Base-by-base conservation (phyloP, 2,888 invertebrate species). In the Drosophila gaucha region DNA sequence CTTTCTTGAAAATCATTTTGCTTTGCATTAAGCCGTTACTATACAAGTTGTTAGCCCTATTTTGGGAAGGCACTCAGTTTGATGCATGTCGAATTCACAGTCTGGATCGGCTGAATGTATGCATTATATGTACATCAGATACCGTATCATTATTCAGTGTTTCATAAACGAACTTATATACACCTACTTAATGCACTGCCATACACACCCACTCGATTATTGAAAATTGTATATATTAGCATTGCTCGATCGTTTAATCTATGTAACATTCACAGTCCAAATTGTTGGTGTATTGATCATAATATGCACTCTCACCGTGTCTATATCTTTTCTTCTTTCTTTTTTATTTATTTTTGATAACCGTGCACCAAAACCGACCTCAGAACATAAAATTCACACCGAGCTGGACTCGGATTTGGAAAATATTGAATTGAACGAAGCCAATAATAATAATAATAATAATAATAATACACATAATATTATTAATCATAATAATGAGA, bases 351-450 rank as follows among this genome's bases (percentile, higher is more conserved):
- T 70, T 86, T 88, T 83, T 88, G 79, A 83, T 83, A 83, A 86
- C 86, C 87, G 86, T 65, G 67, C 77, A 86, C 77, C 84, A 85
- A n/a, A 79, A 89, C 74, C 75, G 75, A 88, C 78, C 75, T 84
- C 89, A 85, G 88, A 89, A 76, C 76, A 85, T 88, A 79, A 85
- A 79, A 75, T 89, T 90, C 79, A 90, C 90, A 90, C 89, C 89
- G 91, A 92, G 89, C 89, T 90, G 90, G 90, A 91, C 84, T 85
- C 84, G 90, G 88, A 88, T 89, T 90, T 90, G 90, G 90, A 89
- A 78, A 82, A 84, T 89, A 88, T 86, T 86, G 89, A 88, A 88
- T 84, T 89, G 90, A 90, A 86, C 90, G 89, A 88, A 86, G 78
- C 65, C 73, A 78, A 88, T 69, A 86, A 65, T 69, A 76, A 80